A percentile compares a stretch with the other conserved stretches of the same genome.
Evolutionary conservation across 2,113 vertebrate species (phyloP).

Genomic region (Poeciliopsis occidentalis): DNA sequence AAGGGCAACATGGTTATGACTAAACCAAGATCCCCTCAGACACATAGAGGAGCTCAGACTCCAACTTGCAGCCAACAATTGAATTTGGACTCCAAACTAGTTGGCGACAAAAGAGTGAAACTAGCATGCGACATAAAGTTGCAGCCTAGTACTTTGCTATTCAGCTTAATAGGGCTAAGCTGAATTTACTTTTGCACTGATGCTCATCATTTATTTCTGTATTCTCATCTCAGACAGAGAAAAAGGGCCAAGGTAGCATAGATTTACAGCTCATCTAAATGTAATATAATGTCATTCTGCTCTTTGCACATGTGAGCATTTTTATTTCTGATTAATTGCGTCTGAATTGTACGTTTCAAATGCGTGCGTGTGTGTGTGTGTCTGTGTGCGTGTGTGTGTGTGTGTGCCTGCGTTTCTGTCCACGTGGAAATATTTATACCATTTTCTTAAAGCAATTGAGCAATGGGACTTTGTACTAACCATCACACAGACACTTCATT

Average conservation of each 20-base stretch:
- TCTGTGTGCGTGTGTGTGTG: not conserved
- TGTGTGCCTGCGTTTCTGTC: conserved; percentile 32
- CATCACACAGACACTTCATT: conserved; percentile 79
- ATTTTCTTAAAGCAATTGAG: conserved; percentile 77
- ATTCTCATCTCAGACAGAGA: conserved; percentile 23
- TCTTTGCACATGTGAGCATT: conserved; percentile 44
- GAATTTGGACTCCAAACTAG: conserved; percentile 17
- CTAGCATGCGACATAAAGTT: not conserved
- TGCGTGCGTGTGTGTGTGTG: conserved; percentile 13
- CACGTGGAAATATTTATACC: conserved; percentile 69
- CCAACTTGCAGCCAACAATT: conserved; percentile 51
- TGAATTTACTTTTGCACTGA: conserved; percentile 1
- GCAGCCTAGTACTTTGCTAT: not conserved
- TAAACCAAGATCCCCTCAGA: conserved; percentile 75
- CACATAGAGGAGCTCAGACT: conserved; percentile 54
- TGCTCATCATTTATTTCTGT: conserved; percentile 27
- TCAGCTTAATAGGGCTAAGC: not conserved
- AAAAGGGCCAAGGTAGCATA: conserved; percentile 15
- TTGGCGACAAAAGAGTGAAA: conserved; percentile 10
- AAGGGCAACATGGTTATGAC: conserved; percentile 76
- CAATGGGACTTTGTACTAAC: conserved; percentile 74
- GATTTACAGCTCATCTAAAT: conserved; percentile 48
- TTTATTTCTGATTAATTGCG: conserved; percentile 66
- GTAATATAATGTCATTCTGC: conserved; percentile 27
- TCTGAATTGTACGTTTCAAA: conserved; percentile 46